Base-by-base conservation (phyloP, 37 sponge, comb jelly and placozoan species). In the Diacarnus erythraeanus region DNA sequence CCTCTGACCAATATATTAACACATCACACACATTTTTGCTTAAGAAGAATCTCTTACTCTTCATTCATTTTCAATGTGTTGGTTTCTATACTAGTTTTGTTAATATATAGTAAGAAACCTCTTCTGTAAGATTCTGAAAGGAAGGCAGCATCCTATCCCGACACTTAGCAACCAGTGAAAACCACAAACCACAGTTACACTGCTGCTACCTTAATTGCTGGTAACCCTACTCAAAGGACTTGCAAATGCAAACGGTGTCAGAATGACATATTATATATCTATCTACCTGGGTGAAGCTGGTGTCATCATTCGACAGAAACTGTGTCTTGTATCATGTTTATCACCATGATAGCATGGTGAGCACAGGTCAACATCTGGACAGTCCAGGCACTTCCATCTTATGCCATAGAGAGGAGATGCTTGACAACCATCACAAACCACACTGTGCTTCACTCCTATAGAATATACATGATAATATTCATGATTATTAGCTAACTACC, bases 321-420 rank as follows among this genome's bases (percentile, higher is more conserved):
- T 36, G 75, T 94, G 95, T 22, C 85, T 44, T 38, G 82, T 41
- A 43, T 67, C 81, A 73, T 94, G 95, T 64, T 82, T 78, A 80
- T 94, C 95, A 38, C 84, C 86, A 76, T 94, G 92, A 78, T 94
- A 94, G 77, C 95, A 94, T 23, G 63, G 42, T 6, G 95, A 91
- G 43, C 95, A 94, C 60, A 94, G 76, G 59, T 85, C 81, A 42
- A 83, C 41, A 15, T 80, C 57, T 2, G 77, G 38, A 36, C 95
- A 94, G 56, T 80, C 83, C 27, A n/a, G 38, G 41, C 95, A 94
- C 59, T 77, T 85, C 93, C 93, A 94, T 17, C 86, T 36, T 8
- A 82, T 91, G 43, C 95, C 95, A 78, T 64, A 88, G 42, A 94
- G 38, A 20, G 92, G 86, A 17, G 82, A 42, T 41, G 76, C 38